Conservation (phyloP, 2,888 invertebrate species). For the Willowsia nigromaculata region DNA sequence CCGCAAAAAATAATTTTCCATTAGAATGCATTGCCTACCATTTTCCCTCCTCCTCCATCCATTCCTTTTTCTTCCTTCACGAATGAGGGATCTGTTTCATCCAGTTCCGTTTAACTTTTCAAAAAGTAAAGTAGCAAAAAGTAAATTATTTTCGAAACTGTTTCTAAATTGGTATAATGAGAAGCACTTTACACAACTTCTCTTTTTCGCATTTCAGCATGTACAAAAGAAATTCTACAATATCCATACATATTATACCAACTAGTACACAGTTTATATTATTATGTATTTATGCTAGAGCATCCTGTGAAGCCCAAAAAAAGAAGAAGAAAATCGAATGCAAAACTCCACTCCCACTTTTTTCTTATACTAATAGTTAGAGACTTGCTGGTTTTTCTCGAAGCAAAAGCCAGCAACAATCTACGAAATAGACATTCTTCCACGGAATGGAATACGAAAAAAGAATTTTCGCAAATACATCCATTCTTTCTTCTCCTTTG, state of each 20-base stretch:
- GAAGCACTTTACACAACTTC: conserved; percentile 21
- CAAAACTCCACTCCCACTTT: no score
- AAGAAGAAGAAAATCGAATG: neutral
- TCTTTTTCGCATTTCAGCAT: no score
- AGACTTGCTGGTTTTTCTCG: no score
- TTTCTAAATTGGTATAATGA: conserved; percentile 16
- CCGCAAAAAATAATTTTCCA: conserved; percentile 46
- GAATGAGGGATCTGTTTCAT: conserved; percentile 31
- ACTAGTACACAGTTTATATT: neutral
- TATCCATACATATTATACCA: neutral
- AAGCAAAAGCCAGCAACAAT: no score
- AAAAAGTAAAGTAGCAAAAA: conserved; percentile 2
- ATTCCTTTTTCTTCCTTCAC: neutral
- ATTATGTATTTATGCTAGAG: neutral
- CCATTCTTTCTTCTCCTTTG: no score
- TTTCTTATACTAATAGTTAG: no score
- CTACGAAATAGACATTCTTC: no score
- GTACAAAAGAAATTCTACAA: neutral
- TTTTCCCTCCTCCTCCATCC: neutral
- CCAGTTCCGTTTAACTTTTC: conserved; percentile 20
- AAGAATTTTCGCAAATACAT: neutral
- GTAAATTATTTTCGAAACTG: conserved; percentile 44
- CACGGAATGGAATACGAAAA: no score
- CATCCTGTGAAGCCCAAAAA: neutral
- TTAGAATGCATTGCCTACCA: conserved; percentile 36